phyloP scores from a whole-genome alignment of 2,113 vertebrate species.

The Morone saxatilis region DNA sequence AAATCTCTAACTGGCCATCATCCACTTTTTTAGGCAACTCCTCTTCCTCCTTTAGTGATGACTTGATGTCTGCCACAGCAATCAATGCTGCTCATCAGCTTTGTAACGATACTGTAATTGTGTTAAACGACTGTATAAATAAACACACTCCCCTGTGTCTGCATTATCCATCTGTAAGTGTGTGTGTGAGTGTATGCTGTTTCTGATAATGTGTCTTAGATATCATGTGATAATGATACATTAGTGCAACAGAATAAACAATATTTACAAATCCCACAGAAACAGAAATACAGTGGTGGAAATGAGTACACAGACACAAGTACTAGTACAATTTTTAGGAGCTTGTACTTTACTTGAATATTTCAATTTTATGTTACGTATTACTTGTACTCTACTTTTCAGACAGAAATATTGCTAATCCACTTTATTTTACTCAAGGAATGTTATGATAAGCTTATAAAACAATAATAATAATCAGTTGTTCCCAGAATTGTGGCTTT shows the following conservation, averaged over 20 bases:
- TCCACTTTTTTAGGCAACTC: neutral
- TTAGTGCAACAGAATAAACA: conserved; percentile 19
- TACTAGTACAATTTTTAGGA: no score
- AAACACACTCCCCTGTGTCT: conserved; percentile 21
- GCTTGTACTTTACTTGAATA: no score
- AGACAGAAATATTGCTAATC: neutral
- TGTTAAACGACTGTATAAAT: conserved; percentile 57
- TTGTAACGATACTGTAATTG: conserved; percentile 32
- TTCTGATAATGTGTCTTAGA: conserved; percentile 7
- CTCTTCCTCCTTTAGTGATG: conserved; percentile 39
- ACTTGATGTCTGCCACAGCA: conserved; percentile 51
- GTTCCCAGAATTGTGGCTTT: no score
- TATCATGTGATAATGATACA: neutral
- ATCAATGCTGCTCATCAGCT: conserved; percentile 42
- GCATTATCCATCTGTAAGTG: conserved; percentile 12
- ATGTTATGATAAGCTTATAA: neutral
- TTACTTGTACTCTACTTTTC: neutral
- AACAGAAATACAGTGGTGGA: neutral
- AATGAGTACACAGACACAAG: no score
- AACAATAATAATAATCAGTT: no score
- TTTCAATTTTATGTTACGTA: neutral
- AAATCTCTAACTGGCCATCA: neutral
- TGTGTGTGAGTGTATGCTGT: conserved; percentile 5
- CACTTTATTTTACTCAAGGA: neutral
- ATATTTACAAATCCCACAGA: neutral